These are phyloP conservation scores for Lycophotia porphyrea DNA, from an alignment of 2,888 invertebrate species.

Conservation along the genomic window DNA sequence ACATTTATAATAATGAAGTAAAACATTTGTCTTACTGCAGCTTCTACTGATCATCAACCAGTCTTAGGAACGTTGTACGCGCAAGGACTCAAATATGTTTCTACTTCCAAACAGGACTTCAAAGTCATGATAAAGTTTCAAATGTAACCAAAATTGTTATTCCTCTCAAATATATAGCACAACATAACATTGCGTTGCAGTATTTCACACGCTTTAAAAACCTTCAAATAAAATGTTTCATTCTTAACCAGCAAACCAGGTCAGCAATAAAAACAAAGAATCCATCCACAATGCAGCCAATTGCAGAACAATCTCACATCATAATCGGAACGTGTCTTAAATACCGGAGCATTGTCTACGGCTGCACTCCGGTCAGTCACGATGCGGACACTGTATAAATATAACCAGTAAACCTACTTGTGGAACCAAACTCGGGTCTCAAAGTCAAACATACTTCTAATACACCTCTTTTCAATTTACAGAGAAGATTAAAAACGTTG, in stretches of 20 bases:
- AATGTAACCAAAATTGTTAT: background rate
- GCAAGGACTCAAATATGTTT: background rate
- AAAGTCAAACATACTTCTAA: background rate
- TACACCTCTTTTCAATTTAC: background rate
- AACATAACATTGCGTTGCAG: background rate
- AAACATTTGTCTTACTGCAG: background rate
- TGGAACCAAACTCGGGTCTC: background rate
- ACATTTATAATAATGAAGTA: background rate
- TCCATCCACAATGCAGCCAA: conserved; percentile 28
- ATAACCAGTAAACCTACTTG: background rate
- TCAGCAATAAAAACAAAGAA: conserved; percentile 9
- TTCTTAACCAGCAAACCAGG: background rate
- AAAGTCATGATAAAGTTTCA: background rate
- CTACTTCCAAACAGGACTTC: background rate
- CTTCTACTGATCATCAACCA: background rate
- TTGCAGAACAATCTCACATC: conserved; percentile 50
- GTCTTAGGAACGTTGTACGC: background rate
- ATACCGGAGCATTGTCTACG: conserved; percentile 27
- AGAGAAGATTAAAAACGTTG: background rate
- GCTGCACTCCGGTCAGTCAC: conserved; percentile 41
- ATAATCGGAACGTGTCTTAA: conserved; percentile 55
- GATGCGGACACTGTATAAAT: background rate
- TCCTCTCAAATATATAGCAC: background rate
- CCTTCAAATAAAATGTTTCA: no score
- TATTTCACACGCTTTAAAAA: background rate